Conservation (phyloP, 2,113 vertebrate genomes). For the Aplodontia rufa region DNA sequence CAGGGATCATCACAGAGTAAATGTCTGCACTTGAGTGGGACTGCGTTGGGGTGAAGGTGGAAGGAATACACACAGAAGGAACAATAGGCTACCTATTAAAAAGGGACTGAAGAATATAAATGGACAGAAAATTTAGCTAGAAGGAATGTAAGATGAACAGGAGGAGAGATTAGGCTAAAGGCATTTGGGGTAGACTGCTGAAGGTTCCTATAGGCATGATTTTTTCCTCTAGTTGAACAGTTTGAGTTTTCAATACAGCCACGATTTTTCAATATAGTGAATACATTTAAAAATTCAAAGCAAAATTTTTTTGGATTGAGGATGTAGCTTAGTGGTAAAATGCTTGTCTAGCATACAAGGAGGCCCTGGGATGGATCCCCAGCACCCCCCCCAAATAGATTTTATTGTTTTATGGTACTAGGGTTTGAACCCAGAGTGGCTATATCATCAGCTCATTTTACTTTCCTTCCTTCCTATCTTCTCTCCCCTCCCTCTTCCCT, state of each 20-base stretch:
- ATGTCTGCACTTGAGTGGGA: not conserved
- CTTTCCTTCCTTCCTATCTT: too few relatives aligned
- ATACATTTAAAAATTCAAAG: not conserved
- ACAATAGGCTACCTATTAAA: not conserved
- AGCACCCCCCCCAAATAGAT: too few relatives aligned
- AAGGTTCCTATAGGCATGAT: not conserved
- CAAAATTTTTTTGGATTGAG: not conserved
- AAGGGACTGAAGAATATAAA: not conserved
- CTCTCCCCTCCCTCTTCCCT: too few relatives aligned
- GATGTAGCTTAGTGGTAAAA: not conserved
- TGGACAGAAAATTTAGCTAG: not conserved
- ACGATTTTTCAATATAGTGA: conserved; percentile 33
- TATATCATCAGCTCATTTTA: too few relatives aligned
- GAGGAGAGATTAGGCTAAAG: not conserved
- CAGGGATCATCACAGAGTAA: not conserved
- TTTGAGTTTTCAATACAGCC: not conserved
- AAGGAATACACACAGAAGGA: not conserved
- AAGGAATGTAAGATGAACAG: not conserved
- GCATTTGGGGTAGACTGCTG: not conserved
- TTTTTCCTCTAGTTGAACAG: conserved; percentile 9
- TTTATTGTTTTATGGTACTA: too few relatives aligned
- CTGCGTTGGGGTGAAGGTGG: not conserved
- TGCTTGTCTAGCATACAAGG: not conserved
- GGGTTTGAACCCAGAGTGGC: not conserved
- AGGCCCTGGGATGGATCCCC: not conserved